phyloP scores from a whole-genome alignment of 2,113 vertebrate genomes.

The Phaetusa simplex region DNA sequence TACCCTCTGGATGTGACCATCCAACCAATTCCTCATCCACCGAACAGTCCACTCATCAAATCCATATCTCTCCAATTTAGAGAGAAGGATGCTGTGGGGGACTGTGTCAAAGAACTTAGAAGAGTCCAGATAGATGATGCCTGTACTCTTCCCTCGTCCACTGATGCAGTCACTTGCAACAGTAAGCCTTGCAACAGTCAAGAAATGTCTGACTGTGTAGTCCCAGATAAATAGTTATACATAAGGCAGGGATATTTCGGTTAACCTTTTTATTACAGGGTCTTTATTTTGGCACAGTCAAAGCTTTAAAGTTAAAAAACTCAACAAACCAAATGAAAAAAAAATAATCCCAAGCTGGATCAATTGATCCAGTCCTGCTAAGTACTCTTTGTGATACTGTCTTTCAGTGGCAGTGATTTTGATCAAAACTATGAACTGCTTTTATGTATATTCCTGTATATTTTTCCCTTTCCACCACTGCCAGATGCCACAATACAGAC shows the following conservation, averaged over 20 bases:
- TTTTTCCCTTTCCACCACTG: background rate
- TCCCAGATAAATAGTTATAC: background rate
- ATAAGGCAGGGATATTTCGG: background rate
- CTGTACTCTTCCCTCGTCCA: background rate
- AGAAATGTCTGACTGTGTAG: background rate
- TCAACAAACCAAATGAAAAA: background rate
- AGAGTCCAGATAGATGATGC: background rate
- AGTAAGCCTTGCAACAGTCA: background rate
- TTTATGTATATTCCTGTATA: background rate
- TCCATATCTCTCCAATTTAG: background rate
- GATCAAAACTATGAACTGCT: background rate
- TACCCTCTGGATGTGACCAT: background rate
- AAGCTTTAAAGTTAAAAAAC: background rate
- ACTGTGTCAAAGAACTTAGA: background rate
- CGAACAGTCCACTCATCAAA: background rate
- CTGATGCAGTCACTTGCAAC: background rate
- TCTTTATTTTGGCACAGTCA: background rate
- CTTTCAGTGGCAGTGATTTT: background rate
- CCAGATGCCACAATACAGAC: background rate
- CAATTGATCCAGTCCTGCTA: background rate
- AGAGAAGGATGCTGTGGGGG: background rate
- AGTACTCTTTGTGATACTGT: accelerated
- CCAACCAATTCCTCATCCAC: background rate
- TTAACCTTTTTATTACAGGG: background rate
- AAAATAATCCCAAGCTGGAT: background rate